Percentiles rank a stretch among this genome's conserved stretches.
These are phyloP conservation scores for Drosophila neoperkinsi DNA, from an alignment of 2,888 invertebrate genomes.

Conservation along the genomic window DNA sequence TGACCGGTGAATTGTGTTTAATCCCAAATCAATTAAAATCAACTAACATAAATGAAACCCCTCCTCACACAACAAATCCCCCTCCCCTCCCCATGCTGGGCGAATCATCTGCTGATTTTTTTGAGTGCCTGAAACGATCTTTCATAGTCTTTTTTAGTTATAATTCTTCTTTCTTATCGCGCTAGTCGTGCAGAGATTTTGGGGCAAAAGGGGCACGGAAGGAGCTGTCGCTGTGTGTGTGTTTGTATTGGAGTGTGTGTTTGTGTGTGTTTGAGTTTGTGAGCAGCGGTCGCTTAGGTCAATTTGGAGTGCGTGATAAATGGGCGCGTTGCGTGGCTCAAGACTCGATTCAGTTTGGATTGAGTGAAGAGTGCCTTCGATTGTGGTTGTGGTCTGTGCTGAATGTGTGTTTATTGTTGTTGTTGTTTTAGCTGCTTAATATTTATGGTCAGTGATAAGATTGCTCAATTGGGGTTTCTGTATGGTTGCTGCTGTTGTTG, in stretches of 20 bases:
- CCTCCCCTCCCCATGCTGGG: not conserved
- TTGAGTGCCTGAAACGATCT: conserved; percentile 50
- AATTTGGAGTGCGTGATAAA: conserved; percentile 77
- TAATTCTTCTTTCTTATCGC: conserved; percentile 58
- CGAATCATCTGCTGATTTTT: conserved; percentile 50
- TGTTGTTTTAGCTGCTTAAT: conserved; percentile 46
- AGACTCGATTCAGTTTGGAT: conserved; percentile 45
- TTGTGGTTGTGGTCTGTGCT: conserved; percentile 30
- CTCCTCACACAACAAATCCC: not conserved
- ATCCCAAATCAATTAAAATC: conserved; percentile 56
- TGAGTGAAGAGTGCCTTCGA: conserved; percentile 30
- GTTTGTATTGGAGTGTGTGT: conserved; percentile 14
- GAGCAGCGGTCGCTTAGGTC: conserved; percentile 70
- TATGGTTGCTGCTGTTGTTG: conserved; percentile 4
- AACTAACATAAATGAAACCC: conserved; percentile 1
- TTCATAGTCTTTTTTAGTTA: conserved; percentile 27
- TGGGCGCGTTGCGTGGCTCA: conserved; percentile 72
- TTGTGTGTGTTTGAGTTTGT: conserved; percentile 12
- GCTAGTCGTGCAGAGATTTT: not conserved
- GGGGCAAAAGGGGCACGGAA: conserved; percentile 2
- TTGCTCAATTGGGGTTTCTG: conserved; percentile 71
- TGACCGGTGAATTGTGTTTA: conserved; percentile 42
- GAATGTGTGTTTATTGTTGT: conserved; percentile 25
- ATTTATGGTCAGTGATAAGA: conserved; percentile 78
- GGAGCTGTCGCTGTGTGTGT: conserved; percentile 1